Percentiles rank a stretch among this genome's conserved stretches.
These are phyloP conservation scores for Rafetus swinhoei DNA, from an alignment of 2,113 vertebrate species.

Conservation along the genomic window DNA sequence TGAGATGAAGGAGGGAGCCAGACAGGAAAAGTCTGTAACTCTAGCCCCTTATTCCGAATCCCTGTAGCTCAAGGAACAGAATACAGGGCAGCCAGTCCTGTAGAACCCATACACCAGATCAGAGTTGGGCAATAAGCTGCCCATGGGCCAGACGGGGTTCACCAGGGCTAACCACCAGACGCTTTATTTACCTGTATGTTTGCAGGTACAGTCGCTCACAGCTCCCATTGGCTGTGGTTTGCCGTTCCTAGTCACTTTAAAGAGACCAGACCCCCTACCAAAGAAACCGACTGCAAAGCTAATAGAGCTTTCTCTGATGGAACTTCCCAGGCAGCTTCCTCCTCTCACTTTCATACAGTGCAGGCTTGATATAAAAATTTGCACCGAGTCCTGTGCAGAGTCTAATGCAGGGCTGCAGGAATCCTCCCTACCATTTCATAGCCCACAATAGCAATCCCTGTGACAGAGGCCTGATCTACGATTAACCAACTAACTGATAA, in stretches of 20 bases:
- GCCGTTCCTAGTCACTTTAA: not conserved
- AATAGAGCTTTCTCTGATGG: not conserved
- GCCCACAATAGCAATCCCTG: accelerated
- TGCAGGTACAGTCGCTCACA: too few species aligned
- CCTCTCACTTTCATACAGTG: not conserved
- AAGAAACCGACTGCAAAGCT: not conserved
- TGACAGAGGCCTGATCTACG: not conserved
- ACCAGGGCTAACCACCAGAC: too few species aligned
- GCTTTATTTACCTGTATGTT: too few species aligned
- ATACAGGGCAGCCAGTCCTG: not conserved
- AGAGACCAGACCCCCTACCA: not conserved
- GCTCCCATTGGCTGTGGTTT: too few species aligned
- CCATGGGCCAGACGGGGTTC: too few species aligned
- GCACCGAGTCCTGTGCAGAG: not conserved
- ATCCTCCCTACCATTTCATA: not conserved
- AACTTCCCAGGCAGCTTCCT: not conserved
- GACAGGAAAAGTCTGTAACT: not conserved
- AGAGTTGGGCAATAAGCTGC: too few species aligned
- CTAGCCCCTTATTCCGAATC: not conserved
- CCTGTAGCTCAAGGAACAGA: not conserved
- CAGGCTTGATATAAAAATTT: not conserved
- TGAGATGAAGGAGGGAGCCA: not conserved
- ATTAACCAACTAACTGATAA: too few species aligned
- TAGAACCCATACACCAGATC: not conserved
- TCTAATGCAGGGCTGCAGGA: not conserved